Base-by-base conservation (phyloP, 1,140 invertebrate species). In the Achatina immaculata region DNA sequence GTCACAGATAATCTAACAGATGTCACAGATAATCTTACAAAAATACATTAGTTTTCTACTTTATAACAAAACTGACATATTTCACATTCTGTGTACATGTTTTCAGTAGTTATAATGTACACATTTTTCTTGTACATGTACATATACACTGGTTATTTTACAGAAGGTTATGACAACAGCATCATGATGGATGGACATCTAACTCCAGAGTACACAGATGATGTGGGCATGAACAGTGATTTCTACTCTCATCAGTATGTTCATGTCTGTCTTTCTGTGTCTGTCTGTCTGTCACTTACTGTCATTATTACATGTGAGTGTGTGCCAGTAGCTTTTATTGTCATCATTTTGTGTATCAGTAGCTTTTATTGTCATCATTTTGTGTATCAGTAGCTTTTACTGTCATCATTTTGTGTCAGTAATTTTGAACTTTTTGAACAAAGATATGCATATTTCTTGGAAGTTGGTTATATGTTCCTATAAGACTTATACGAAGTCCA, bases 181-280 rank as follows among this genome's bases (percentile, higher is more conserved):
- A 65, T 88, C 51, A 86, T 90, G 71, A 87, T 89, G 85, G 89
- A 90, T 80, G 89, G 89, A 45, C 88, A 90, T 72, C 75, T 90
- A 6, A 89, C 88, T 19, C 89, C 89, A 36, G 89, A 90, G 74
- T 90, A 87, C 82, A 89, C 89, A 19, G 88, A 90, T 81, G 88
- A 89, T 58, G 82, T 84, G 36, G 85, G 85, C 43, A 72, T 88
- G 51, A 87, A 88, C 83, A 84, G 66, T n/a, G 85, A 86, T 43
- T 85, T 81, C 68, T 83, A 83, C 40, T 73, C 74, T 16, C 45
- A 81, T 58, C 78, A 78, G 38, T 34, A 19, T 31, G 14, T 72
- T 80, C 62, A 82, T n/a, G n/a, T n/a, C n/a, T n/a, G n/a, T n/a
- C 11, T 51, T 51, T 14, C 24, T 51, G 11, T 51, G 24, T 51